These are phyloP conservation scores for Syrrhaptes paradoxus DNA, from an alignment of 2,113 vertebrate species.

Conservation along the genomic window DNA sequence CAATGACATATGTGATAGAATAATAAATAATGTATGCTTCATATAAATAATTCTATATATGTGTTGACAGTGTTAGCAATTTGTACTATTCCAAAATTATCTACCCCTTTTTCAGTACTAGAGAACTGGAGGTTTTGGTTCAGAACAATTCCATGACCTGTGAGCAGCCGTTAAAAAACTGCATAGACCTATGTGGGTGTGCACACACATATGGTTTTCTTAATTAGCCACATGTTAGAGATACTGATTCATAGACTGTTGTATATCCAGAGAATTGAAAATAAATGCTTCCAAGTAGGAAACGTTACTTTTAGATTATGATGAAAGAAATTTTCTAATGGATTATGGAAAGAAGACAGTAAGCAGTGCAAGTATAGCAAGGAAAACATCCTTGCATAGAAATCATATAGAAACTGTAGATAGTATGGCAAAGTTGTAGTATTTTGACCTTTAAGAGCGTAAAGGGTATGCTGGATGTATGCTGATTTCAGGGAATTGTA, in stretches of 20 bases:
- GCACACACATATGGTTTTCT: neutral
- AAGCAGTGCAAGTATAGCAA: neutral
- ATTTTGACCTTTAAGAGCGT: neutral
- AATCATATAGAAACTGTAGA: neutral
- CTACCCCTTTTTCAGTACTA: neutral
- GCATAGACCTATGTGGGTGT: too few relatives aligned
- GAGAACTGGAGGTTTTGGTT: neutral
- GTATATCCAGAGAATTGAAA: neutral
- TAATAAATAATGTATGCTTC: neutral
- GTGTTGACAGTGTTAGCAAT: neutral
- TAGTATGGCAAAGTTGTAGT: neutral
- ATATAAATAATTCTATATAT: neutral
- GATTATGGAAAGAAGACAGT: neutral
- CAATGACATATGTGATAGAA: neutral
- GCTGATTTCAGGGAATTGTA: neutral
- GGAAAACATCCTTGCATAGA: neutral
- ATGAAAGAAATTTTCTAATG: neutral
- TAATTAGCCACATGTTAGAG: neutral
- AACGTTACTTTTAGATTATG: neutral
- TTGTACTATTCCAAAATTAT: neutral
- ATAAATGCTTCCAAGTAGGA: neutral
- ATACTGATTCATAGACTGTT: neutral
- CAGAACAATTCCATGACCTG: neutral
- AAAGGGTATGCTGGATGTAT: accelerated
- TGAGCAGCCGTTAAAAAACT: neutral